These are phyloP conservation scores for Eremobia ochroleuca DNA, from an alignment of 2,888 invertebrate genomes.

Conservation along the genomic window DNA sequence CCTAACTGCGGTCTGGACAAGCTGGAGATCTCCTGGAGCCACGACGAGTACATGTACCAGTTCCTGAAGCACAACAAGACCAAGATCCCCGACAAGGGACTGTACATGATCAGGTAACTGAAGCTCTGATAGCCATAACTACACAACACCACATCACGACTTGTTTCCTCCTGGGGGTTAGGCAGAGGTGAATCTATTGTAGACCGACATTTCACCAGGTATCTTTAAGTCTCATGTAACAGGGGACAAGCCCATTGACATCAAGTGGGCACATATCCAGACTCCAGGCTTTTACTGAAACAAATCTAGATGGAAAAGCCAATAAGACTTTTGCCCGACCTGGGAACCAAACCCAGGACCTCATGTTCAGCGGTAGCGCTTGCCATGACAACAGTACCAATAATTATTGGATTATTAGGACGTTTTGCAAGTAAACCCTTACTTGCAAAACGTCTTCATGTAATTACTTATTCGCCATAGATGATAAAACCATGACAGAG, in stretches of 20 bases:
- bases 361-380: neutral
- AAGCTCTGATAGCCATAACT: neutral
- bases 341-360: neutral
- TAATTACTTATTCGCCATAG: no score
- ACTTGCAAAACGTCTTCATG: no score
- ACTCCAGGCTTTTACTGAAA: neutral
- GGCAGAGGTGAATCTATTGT: no score
- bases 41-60: slow-evolving; percentile 98
- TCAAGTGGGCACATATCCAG: no score
- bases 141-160: no score
- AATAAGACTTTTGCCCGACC: neutral
- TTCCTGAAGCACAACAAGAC: slow-evolving; percentile 94
- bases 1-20: slow-evolving; percentile 97
- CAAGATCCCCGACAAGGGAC: slow-evolving; percentile 95
- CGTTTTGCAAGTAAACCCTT: no score
- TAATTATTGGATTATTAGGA: no score
- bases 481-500: neutral
- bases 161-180: no score
- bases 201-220: no score
- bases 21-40: slow-evolving; percentile 98
- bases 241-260: no score
- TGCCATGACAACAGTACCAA: no score
- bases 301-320: neutral
- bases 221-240: no score
- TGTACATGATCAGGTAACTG: slow-evolving; percentile 94